Conservation (phyloP, 2,888 invertebrate genomes). For the Meiosimyza platycephala region DNA sequence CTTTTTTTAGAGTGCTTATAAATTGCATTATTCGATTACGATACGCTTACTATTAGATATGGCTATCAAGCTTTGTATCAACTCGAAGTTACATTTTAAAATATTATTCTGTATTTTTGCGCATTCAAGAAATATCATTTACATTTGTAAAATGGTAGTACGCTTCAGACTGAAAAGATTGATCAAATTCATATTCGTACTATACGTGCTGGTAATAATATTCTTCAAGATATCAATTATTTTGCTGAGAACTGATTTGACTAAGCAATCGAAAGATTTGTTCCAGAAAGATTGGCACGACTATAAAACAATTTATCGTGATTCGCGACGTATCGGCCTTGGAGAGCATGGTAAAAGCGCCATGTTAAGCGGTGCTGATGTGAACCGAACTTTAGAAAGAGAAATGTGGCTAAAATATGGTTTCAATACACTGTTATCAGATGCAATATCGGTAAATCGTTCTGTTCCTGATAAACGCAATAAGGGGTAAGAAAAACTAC, state of each 20-base stretch:
- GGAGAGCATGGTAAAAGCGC: slow-evolving; percentile 83
- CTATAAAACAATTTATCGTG: slow-evolving; percentile 74
- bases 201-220: slow-evolving; percentile 57
- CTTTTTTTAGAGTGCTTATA: too few species aligned
- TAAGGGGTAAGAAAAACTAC: slow-evolving; percentile 65
- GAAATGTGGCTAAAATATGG: slow-evolving; percentile 88
- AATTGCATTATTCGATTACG: too few species aligned
- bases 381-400: slow-evolving; percentile 72
- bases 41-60: too few species aligned
- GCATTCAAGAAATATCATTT: too few species aligned
- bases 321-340: slow-evolving; percentile 73
- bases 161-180: slow-evolving; percentile 35
- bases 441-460: slow-evolving; percentile 89
- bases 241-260: slow-evolving; percentile 7
- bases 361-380: slow-evolving; percentile 71
- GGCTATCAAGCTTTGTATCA: too few species aligned
- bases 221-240: too few species aligned
- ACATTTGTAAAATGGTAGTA: too few species aligned
- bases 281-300: slow-evolving; percentile 84
- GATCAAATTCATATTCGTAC: slow-evolving; percentile 53
- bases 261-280: slow-evolving; percentile 53
- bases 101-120: too few species aligned
- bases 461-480: slow-evolving; percentile 84
- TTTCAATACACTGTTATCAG: slow-evolving; percentile 93
- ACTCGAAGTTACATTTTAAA: too few species aligned